These are phyloP conservation scores for Paraescarpia echinospica DNA, from an alignment of 1,140 invertebrate species.

Conservation along the genomic window DNA sequence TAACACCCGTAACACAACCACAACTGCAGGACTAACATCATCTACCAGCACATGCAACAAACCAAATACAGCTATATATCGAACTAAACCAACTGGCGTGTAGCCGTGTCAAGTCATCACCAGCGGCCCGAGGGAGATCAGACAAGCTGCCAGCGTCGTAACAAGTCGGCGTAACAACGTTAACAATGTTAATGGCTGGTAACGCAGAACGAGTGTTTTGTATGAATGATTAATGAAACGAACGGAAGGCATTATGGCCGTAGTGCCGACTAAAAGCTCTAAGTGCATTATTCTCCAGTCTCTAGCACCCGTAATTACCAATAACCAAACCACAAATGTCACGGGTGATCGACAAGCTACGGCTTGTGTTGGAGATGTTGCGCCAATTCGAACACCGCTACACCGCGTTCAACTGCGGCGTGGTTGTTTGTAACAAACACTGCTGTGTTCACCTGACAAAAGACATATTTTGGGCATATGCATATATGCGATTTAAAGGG, in stretches of 20 bases:
- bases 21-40: not conserved
- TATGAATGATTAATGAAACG: not conserved
- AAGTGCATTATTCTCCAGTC: not conserved
- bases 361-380: no score
- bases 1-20: not conserved
- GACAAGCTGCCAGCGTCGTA: not conserved
- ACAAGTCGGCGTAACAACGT: conserved; percentile 18
- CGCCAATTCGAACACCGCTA: not conserved
- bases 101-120: not conserved
- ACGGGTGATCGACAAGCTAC: not conserved
- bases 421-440: not conserved
- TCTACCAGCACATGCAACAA: not conserved
- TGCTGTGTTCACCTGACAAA: no score
- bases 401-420: not conserved
- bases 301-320: not conserved
- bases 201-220: not conserved
- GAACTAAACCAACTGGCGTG: no score
- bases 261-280: not conserved
- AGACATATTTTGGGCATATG: no score
- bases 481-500: no score
- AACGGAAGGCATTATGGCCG: not conserved
- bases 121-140: not conserved
- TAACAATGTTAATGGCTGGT: conserved; percentile 14
- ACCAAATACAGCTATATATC: not conserved
- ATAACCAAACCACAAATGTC: not conserved